Conservation (phyloP, 2,888 invertebrate species). For the Hirtodrosophila duncani region DNA sequence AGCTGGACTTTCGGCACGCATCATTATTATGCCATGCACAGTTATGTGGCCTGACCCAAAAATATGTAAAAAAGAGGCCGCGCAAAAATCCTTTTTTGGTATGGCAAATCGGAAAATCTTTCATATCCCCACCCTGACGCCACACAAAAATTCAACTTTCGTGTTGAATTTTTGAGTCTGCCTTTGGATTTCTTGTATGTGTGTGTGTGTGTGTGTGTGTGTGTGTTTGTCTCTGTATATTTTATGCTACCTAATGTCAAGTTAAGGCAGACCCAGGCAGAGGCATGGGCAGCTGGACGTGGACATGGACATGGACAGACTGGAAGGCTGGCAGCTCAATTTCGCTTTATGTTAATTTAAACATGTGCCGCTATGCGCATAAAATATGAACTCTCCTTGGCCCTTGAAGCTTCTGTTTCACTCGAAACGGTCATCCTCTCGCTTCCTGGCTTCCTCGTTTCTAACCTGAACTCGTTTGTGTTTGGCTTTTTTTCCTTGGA, state of each 20-base stretch:
- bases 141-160: constrained; percentile 57
- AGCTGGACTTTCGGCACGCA: constrained; percentile 35
- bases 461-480: neutral
- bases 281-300: too few relatives aligned
- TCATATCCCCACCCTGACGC: constrained; percentile 5
- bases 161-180: constrained; percentile 65
- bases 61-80: constrained; percentile 44
- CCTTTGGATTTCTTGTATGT: constrained; percentile 20
- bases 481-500: constrained; percentile 16
- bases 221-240: constrained; percentile 33
- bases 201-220: constrained; percentile 4
- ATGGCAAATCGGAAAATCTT: constrained; percentile 47
- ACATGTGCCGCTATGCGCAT: constrained; percentile 73
- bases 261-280: constrained; percentile 52
- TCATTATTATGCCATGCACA: constrained; percentile 73
- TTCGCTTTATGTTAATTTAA: constrained; percentile 73
- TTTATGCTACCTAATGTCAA: constrained; percentile 63
- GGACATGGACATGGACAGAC: too few relatives aligned
- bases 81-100: constrained; percentile 64
- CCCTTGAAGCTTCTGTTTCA: neutral
- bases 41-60: constrained; percentile 69
- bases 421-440: neutral
- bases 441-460: too few relatives aligned
- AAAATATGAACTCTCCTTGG: constrained; percentile 61
- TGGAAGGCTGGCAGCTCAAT: constrained; percentile 68